A percentile compares a stretch with the other conserved stretches of the same genome.
Conservation (phyloP, 2,113 vertebrate genomes). For the zebrafish (Danio rerio) region GRCz12tu NC_133196.1:41720501-41721000, state of each 20-base stretch:
- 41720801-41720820: slow-evolving; percentile 31
- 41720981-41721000: slow-evolving; percentile 62
- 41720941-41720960: slow-evolving; percentile 52
- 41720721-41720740: neutral
- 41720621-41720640: slow-evolving; percentile 12
- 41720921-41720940: slow-evolving; percentile 56
- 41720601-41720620: slow-evolving; percentile 28
- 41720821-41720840: slow-evolving; percentile 17
- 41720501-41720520: slow-evolving; percentile 48
- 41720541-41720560: slow-evolving; percentile 31
- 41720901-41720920: slow-evolving; percentile 51
- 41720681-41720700: neutral
- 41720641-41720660: neutral
- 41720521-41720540: slow-evolving; percentile 47
- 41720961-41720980: slow-evolving; percentile 62
- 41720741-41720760: neutral
- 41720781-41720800: slow-evolving; percentile 19
- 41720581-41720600: slow-evolving; percentile 38
- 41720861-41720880: slow-evolving; percentile 45
- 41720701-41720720: neutral
- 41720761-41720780: neutral
- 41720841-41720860: neutral
- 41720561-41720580: slow-evolving; percentile 33
- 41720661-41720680: neutral
- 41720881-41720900: slow-evolving; percentile 45